Evolutionary conservation across 2,797 vertebrate genomes (phyloP).

Genomic region (Mormyrus hasselquistii): DNA sequence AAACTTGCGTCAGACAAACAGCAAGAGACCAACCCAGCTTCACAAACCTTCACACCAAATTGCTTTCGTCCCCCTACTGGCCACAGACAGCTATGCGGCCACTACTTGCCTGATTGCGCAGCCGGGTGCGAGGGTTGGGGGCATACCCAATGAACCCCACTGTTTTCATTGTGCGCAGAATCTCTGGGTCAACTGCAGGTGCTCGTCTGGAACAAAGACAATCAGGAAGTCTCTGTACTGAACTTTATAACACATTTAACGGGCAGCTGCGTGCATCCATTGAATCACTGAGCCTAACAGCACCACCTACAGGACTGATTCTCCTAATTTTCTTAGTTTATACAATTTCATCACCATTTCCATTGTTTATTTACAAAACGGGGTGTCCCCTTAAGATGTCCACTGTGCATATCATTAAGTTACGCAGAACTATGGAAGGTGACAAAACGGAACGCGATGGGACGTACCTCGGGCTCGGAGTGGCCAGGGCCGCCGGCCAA

Average conservation of each 20-base stretch:
- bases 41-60: not conserved
- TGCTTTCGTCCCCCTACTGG: not conserved
- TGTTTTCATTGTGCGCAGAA: slow-evolving; percentile 93
- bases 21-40: not conserved
- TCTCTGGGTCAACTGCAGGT: slow-evolving; percentile 87
- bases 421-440: not conserved
- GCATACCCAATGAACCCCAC: slow-evolving; percentile 97
- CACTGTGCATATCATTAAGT: not conserved
- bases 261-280: not conserved
- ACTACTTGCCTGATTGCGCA: slow-evolving; percentile 80
- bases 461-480: slow-evolving; percentile 82
- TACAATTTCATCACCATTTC: not conserved
- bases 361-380: not conserved
- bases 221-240: not conserved
- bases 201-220: slow-evolving; percentile 66
- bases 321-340: not conserved
- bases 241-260: not conserved
- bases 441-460: not conserved
- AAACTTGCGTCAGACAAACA: not conserved
- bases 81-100: not conserved
- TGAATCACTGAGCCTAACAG: not conserved
- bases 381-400: not conserved
- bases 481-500: slow-evolving; percentile 71
- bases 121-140: slow-evolving; percentile 85
- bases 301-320: not conserved